Percentiles rank a stretch among this genome's conserved stretches.
These are phyloP conservation scores for Leptopilina clavipes DNA, from an alignment of 1,140 invertebrate genomes.

Conservation along the genomic window DNA sequence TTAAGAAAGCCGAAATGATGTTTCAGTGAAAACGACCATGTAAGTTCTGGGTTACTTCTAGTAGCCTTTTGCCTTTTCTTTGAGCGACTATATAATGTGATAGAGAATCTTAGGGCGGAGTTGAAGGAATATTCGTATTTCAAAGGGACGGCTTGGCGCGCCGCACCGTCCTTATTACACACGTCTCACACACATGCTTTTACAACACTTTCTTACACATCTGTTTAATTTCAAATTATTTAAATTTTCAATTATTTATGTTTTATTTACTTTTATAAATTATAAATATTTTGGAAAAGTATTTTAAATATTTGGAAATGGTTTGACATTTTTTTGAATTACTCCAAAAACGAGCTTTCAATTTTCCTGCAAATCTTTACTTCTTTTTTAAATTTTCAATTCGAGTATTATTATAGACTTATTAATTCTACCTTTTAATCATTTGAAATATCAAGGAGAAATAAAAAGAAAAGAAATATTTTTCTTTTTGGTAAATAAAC, in stretches of 20 bases:
- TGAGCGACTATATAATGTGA: slow-evolving; percentile 37
- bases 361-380: too few relatives aligned
- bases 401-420: too few relatives aligned
- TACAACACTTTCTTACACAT: slow-evolving; percentile 1
- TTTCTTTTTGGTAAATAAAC: background rate
- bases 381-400: too few relatives aligned
- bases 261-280: too few relatives aligned
- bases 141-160: slow-evolving; percentile 48
- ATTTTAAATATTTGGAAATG: too few relatives aligned
- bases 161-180: slow-evolving; percentile 45
- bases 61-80: slow-evolving; percentile 34
- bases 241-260: too few relatives aligned
- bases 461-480: too few relatives aligned
- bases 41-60: slow-evolving; percentile 16
- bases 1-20: slow-evolving; percentile 32
- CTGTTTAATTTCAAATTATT: background rate
- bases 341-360: too few relatives aligned
- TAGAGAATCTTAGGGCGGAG: slow-evolving; percentile 47
- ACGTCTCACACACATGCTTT: background rate
- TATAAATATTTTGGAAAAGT: too few relatives aligned
- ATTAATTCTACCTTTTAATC: too few relatives aligned
- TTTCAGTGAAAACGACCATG: slow-evolving; percentile 35
- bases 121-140: slow-evolving; percentile 51
- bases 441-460: too few relatives aligned
- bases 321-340: too few relatives aligned